Evolutionary conservation across 2,888 invertebrate species (phyloP).

Genomic region (Phasia obesa): DNA sequence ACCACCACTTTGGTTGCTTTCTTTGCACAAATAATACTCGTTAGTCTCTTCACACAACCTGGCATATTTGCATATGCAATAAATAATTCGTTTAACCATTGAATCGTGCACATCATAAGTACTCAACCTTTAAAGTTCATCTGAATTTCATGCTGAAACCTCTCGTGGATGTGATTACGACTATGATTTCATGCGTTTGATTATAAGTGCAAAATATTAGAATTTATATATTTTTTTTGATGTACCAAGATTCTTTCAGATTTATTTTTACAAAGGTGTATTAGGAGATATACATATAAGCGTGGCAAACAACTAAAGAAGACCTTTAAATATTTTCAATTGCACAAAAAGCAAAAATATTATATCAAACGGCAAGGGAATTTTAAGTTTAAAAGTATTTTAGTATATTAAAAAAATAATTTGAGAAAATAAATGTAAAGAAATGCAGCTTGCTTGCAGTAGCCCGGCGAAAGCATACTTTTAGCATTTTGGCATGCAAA

Average conservation of each 20-base stretch:
- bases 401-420: neutral
- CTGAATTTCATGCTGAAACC: neutral
- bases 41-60: neutral
- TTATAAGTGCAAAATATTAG: neutral
- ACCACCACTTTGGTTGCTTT: neutral
- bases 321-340: conserved; percentile 50
- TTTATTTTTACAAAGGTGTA: conserved; percentile 18
- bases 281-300: neutral
- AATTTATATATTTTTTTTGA: conserved; percentile 18
- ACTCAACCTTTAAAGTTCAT: conserved; percentile 19
- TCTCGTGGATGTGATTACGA: neutral
- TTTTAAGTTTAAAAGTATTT: conserved; percentile 24
- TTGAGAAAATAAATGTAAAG: neutral
- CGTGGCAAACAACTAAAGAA: conserved; percentile 17
- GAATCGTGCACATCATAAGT: conserved; percentile 33
- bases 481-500: neutral
- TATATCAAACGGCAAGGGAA: conserved; percentile 8
- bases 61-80: conserved; percentile 40
- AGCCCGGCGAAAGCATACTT: conserved; percentile 1
- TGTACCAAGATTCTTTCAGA: conserved; percentile 25
- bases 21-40: neutral
- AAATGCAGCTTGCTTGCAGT: neutral
- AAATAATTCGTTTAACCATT: conserved; percentile 38
- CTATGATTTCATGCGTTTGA: conserved; percentile 6
- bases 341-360: neutral